These are phyloP conservation scores for Otus sunia DNA, from an alignment of 2,113 vertebrate species.

Conservation along the genomic window DNA sequence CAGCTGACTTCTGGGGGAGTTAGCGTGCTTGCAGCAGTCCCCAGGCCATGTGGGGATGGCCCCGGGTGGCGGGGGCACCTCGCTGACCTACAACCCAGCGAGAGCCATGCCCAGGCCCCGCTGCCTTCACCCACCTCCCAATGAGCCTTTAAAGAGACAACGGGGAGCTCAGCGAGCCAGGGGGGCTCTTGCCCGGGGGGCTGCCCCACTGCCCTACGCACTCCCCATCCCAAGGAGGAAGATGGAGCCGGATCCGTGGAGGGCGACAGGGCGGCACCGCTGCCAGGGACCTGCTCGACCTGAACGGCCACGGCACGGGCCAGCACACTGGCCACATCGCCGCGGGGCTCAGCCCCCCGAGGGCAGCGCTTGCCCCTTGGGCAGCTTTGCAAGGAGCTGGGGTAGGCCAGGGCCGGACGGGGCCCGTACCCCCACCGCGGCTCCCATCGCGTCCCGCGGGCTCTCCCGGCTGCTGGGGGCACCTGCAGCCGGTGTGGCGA, in stretches of 20 bases:
- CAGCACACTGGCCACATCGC: not conserved
- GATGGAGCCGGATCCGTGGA: not conserved
- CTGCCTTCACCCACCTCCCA: not conserved
- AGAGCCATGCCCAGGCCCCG: not conserved
- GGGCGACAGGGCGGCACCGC: accelerated
- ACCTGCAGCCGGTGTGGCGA: not conserved
- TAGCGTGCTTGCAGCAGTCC: not conserved
- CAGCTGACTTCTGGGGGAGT: not conserved
- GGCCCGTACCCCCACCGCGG: not conserved
- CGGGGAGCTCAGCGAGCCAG: not conserved
- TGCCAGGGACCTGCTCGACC: not conserved
- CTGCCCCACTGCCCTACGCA: not conserved
- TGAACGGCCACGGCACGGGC: not conserved
- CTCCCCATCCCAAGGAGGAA: not conserved
- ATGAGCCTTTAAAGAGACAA: not conserved
- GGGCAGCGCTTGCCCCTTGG: not conserved
- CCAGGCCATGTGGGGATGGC: not conserved
- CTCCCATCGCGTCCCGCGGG: not conserved
- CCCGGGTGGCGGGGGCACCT: not conserved
- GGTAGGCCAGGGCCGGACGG: not conserved
- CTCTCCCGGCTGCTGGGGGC: not conserved
- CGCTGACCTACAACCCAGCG: not conserved
- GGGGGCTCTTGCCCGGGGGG: not conserved
- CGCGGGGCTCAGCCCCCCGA: not conserved
- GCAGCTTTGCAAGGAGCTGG: not conserved